These are phyloP conservation scores for Oreotrochilus melanogaster DNA, from an alignment of 2,113 vertebrate genomes.

Conservation along the genomic window DNA sequence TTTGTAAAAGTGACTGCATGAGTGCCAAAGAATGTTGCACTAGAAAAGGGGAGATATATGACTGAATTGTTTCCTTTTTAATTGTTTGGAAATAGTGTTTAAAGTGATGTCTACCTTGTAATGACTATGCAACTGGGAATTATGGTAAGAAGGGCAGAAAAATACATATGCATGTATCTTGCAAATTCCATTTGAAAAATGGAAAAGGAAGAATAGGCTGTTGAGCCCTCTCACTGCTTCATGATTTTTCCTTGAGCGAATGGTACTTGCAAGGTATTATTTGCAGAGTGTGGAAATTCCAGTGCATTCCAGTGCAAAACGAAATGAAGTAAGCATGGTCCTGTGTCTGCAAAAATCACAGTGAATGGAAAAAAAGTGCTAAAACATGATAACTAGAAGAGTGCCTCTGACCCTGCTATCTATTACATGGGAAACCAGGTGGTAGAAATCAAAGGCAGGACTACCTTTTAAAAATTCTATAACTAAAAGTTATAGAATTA, in stretches of 20 bases:
- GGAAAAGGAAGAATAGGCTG: not conserved
- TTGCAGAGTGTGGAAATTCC: not conserved
- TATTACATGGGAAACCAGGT: not conserved
- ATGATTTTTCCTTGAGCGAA: not conserved
- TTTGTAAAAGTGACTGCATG: not conserved
- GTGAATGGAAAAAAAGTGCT: not conserved
- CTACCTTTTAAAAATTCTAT: not conserved
- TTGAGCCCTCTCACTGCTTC: not conserved
- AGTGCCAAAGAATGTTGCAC: not conserved
- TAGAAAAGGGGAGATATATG: not conserved
- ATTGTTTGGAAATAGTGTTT: not conserved
- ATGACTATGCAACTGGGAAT: not conserved
- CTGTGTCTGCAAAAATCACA: not conserved
- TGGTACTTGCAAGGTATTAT: not conserved
- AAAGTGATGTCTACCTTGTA: not conserved
- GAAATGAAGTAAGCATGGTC: not conserved
- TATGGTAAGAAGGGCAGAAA: not conserved
- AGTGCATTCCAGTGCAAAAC: not conserved
- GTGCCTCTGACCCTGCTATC: not conserved
- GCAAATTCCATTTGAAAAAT: not conserved
- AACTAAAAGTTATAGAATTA: not conserved
- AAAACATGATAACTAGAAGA: not conserved
- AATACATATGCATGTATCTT: not conserved
- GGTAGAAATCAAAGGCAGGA: not conserved
- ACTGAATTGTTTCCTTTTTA: not conserved